Conservation (phyloP, 2,888 invertebrate species). For the Temnothorax rugatulus region DNA sequence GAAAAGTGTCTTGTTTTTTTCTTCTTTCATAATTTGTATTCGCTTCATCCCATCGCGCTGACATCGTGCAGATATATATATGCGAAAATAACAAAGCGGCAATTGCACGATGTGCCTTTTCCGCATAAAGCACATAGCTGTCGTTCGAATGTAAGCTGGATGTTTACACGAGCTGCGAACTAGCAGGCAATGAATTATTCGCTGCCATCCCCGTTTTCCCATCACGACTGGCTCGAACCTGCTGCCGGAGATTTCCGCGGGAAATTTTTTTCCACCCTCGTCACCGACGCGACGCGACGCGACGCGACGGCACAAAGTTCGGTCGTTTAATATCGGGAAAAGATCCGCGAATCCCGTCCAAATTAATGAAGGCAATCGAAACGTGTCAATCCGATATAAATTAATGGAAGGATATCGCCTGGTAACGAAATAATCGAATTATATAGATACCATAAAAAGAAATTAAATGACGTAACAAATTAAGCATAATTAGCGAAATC, state of each 20-base stretch:
- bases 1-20: neutral
- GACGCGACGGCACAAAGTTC: slow-evolving; percentile 12
- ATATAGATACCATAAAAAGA: neutral
- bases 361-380: slow-evolving; percentile 20
- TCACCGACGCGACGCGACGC: neutral
- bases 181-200: slow-evolving; percentile 40
- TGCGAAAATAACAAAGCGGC: slow-evolving; percentile 9
- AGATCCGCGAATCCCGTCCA: neutral
- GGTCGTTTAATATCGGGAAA: slow-evolving; percentile 34
- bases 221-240: neutral
- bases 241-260: slow-evolving; percentile 14
- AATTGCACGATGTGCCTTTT: slow-evolving; percentile 26
- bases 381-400: slow-evolving; percentile 12
- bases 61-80: neutral
- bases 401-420: neutral
- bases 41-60: neutral
- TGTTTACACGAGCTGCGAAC: slow-evolving; percentile 41
- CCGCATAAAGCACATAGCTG: neutral
- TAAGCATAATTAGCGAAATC: neutral
- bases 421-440: slow-evolving; percentile 9
- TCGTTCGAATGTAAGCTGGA: slow-evolving; percentile 41
- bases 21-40: slow-evolving; percentile 2
- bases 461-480: neutral
- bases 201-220: slow-evolving; percentile 19
- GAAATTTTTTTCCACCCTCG: slow-evolving; percentile 28